These are phyloP conservation scores for Anhinga anhinga DNA, from an alignment of 2,113 vertebrate species.

Conservation along the genomic window DNA sequence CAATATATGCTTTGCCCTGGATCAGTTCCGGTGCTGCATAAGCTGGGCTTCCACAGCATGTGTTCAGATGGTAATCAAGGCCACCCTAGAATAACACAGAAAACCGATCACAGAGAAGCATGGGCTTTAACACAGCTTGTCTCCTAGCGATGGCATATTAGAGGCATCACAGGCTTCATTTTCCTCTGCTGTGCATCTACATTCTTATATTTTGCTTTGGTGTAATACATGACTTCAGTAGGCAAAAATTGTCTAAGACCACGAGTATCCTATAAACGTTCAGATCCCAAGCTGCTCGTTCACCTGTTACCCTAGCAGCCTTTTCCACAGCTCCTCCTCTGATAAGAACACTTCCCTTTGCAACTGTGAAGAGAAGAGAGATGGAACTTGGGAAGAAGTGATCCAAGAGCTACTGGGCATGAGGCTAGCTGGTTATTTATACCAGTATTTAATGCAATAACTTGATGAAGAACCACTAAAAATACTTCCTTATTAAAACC, in stretches of 20 bases:
- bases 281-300: not conserved
- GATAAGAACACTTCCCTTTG: not conserved
- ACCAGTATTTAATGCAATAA: not conserved
- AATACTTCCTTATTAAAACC: not conserved
- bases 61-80: conserved; percentile 86
- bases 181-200: not conserved
- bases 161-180: not conserved
- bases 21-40: conserved; percentile 96
- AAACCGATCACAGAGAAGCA: not conserved
- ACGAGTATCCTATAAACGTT: not conserved
- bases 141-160: not conserved
- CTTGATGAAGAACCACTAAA: not conserved
- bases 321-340: not conserved
- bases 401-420: not conserved
- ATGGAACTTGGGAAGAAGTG: not conserved
- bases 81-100: conserved; percentile 77
- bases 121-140: not conserved
- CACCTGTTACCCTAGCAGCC: not conserved
- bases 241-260: not conserved
- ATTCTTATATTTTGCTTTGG: not conserved
- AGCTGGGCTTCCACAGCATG: conserved; percentile 93
- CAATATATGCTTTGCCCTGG: conserved; percentile 93
- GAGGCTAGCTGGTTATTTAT: not conserved
- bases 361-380: not conserved
- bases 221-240: not conserved